Evolutionary conservation across 2,113 vertebrate species (phyloP).

Genomic region (Meriones unguiculatus): DNA sequence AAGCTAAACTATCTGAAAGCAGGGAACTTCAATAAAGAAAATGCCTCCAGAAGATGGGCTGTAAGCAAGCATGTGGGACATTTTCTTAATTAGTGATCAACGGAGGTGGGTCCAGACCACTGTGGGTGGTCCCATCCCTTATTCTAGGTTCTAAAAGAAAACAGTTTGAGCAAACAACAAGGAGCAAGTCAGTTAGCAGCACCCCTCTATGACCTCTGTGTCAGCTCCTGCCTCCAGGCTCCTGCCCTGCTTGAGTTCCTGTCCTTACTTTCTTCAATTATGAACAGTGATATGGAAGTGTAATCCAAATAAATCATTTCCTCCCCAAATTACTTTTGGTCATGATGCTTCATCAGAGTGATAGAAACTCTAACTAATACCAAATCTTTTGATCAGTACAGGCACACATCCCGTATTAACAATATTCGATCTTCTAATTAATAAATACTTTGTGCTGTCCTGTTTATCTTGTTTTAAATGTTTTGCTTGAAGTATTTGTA

Average conservation of each 20-base stretch:
- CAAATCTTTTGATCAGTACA: neutral
- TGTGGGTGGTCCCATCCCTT: neutral
- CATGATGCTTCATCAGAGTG: neutral
- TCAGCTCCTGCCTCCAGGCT: neutral
- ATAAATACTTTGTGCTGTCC: neutral
- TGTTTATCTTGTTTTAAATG: neutral
- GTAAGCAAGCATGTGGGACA: neutral
- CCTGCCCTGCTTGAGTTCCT: neutral
- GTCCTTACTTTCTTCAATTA: neutral
- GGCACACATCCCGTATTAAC: neutral
- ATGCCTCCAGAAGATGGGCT: neutral
- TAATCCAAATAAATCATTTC: too few relatives aligned
- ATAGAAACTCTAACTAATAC: neutral
- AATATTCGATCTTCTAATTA: neutral
- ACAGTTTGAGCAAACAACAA: neutral
- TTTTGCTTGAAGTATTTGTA: neutral
- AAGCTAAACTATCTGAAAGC: neutral
- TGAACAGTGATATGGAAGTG: neutral
- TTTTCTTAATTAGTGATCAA: neutral
- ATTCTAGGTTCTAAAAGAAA: neutral
- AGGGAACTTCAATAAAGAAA: neutral
- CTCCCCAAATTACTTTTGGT: neutral
- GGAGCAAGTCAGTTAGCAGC: neutral
- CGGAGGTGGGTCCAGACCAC: fast-evolving
- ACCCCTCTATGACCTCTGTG: too few relatives aligned